Percentiles rank a stretch among this genome's conserved stretches.
phyloP scores from a whole-genome alignment of 2,888 invertebrate genomes.

The Brachylomia viminalis region DNA sequence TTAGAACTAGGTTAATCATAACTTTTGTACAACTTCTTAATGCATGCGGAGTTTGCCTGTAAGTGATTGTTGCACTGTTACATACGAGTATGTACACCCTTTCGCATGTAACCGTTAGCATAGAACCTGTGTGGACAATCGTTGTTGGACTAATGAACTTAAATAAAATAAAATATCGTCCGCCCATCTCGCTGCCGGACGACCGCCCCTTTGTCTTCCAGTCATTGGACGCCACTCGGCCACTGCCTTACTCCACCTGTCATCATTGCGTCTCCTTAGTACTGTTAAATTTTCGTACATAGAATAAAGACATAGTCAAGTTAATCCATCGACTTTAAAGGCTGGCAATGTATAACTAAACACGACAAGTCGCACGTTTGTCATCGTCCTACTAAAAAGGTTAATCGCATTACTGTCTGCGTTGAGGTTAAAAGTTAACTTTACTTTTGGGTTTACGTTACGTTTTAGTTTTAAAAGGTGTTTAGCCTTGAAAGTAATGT shows the following conservation, averaged over 20 bases:
- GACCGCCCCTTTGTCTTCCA: no score
- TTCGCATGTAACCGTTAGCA: background rate
- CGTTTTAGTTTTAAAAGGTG: conserved; percentile 54
- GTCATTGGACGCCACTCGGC: no score
- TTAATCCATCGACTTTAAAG: conserved; percentile 9
- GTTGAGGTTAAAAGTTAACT: conserved; percentile 55
- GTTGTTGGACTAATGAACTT: background rate
- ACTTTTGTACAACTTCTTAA: background rate
- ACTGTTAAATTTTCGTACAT: no score
- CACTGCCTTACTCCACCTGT: no score
- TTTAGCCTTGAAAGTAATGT: conserved; percentile 39
- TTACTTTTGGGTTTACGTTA: conserved; percentile 44
- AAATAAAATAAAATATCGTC: background rate
- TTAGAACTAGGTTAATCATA: background rate
- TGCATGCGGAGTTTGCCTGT: no score
- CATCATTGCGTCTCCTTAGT: no score
- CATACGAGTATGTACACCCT: no score
- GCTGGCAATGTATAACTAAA: conserved; percentile 22
- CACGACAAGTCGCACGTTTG: conserved; percentile 39
- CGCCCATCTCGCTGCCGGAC: no score
- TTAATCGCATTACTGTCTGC: conserved; percentile 57
- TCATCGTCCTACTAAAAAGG: conserved; percentile 49
- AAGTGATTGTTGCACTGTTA: background rate
- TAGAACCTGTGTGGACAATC: background rate
- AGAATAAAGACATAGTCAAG: conserved; percentile 9